A percentile compares a stretch with the other conserved stretches of the same genome.
Conservation (phyloP, 2,888 invertebrate species). For the Spisula subtruncata region DNA sequence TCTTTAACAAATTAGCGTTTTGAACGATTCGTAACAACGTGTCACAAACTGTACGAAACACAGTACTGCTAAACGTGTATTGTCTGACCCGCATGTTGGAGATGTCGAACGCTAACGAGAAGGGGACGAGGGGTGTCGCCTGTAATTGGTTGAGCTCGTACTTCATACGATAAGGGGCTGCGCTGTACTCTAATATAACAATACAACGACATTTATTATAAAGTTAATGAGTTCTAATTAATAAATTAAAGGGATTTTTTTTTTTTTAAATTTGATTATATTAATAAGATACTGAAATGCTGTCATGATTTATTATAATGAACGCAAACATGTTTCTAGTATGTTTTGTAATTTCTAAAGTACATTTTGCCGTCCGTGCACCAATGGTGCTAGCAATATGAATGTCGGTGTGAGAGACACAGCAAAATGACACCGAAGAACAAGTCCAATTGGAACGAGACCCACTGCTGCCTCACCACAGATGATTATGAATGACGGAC, state of each 20-base stretch:
- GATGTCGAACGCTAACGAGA: background rate
- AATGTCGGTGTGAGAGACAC: too few species aligned
- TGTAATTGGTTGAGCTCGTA: background rate
- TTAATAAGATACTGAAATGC: too few species aligned
- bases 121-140: background rate
- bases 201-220: background rate
- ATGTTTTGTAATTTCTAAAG: too few species aligned
- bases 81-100: background rate
- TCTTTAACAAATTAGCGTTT: background rate
- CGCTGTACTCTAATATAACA: background rate
- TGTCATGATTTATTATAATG: too few species aligned
- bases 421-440: too few species aligned
- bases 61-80: background rate
- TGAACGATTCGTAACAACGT: background rate
- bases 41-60: constrained; percentile 7
- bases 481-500: too few species aligned
- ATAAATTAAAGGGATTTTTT: background rate
- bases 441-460: too few species aligned
- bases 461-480: too few species aligned
- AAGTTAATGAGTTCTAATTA: constrained; percentile 3
- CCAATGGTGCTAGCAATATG: too few species aligned
- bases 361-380: too few species aligned
- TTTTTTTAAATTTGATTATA: background rate
- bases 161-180: background rate
- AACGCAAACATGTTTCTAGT: too few species aligned